These are phyloP conservation scores for Rhincodon typus DNA, from an alignment of 2,797 vertebrate genomes.

Conservation along the genomic window DNA sequence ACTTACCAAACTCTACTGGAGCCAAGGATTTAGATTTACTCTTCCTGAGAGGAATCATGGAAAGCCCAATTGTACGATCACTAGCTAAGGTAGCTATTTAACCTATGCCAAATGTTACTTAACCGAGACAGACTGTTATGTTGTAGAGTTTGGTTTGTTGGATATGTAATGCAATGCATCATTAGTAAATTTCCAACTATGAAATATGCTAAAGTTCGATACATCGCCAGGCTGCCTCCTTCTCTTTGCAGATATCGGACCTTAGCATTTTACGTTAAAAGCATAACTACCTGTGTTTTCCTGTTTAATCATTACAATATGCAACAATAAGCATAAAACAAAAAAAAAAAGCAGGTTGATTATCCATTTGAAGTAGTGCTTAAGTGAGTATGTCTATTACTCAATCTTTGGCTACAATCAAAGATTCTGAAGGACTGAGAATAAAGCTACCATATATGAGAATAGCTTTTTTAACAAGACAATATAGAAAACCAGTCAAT, in stretches of 20 bases:
- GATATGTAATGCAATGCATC: not conserved
- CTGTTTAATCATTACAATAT: not conserved
- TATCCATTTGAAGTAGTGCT: not conserved
- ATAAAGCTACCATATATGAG: not conserved
- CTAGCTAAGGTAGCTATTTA: constrained; percentile 53
- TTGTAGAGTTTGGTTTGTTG: not conserved
- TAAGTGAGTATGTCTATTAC: not conserved
- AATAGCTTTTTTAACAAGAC: not conserved
- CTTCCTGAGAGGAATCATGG: constrained; percentile 95
- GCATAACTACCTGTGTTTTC: not conserved
- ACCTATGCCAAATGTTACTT: too few species aligned
- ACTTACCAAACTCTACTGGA: constrained; percentile 77
- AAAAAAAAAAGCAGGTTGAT: not conserved
- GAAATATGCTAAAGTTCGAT: not conserved
- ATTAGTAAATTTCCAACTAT: not conserved
- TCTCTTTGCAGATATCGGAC: not conserved
- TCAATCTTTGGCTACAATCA: not conserved
- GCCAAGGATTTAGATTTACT: constrained; percentile 89
- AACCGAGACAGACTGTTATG: too few species aligned
- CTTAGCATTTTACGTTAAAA: not conserved
- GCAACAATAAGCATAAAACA: not conserved
- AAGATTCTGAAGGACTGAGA: not conserved
- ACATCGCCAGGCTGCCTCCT: not conserved
- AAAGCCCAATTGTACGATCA: constrained; percentile 82
- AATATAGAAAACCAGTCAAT: not conserved